Base-by-base conservation (phyloP, 2,113 vertebrate species). In the Otis tarda region DNA sequence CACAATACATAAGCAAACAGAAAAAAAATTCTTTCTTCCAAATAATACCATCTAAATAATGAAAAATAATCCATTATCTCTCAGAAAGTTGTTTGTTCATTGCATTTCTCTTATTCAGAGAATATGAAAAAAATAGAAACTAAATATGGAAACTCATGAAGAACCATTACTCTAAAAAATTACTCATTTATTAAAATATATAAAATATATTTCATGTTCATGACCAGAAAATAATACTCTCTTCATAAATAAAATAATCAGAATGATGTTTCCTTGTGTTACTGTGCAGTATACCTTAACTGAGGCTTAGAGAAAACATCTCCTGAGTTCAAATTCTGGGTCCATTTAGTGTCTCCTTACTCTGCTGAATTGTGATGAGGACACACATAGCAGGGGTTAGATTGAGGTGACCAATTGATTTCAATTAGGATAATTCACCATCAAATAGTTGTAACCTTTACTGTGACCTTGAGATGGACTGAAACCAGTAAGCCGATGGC, bases 381-480 rank as follows among this genome's bases (percentile, higher is more conserved):
- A 75, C 45, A 83, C 37, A 74, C 49, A 60, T 8, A 65, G 31
- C 14, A 64, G 43, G 45, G 65, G n/a, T 93, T 91, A 83, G 59
- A 90, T 5, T 88, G 87, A 85, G 89, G 76, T 83, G 50, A 73
- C 23, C 50, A 76, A 22, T 8, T 76, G 85, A 95, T 97, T 96
- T 91, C 49, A 65, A 88, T 94, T 85, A 96, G 82, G 67, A 43
- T 85, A 94, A 96, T 93, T 89, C 75, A 69, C 31, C 8, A 3
- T 87, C 84, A 85, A 87, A 93, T 52, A 86, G 22, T 63, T 30
- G 45, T 78, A 96, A 91, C 82, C 64, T 83, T 80, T 83, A 69
- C 28, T 77, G 74, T 90, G 70, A 94, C 84, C 89, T 90, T 69
- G 30, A 79, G 57, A 77, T 53, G 59, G 37, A 93, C 37, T 63